Evolutionary conservation across 2,888 invertebrate species (phyloP), one percentile per base, ranked within the genome.

Genomic region (Agriopis marginaria): DNA sequence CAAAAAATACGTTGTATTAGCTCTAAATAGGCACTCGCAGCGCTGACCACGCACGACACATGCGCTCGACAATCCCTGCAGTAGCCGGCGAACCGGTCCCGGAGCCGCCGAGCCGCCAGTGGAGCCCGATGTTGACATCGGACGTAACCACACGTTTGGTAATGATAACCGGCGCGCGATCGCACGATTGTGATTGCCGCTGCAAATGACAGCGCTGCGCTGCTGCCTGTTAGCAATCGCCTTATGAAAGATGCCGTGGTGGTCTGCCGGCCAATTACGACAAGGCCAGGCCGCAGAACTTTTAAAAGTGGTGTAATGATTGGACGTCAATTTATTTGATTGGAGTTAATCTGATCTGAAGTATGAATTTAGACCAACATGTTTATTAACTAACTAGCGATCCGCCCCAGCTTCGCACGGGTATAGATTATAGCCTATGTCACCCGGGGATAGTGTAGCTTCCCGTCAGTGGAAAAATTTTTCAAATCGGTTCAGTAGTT

Each of bases 111-210:
- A 32, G 39, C 58, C 58, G 58, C 44, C 45, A 6, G 11, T 1
- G 60, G 65, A 56, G 49, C 58, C 61, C 66, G 72, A 49, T 73
- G 75, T 73, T 68, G 73, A 70, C 73, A 74, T 66, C 64, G 44
- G 44, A 73, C 63, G 65, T 66, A 70, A 73, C 64, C 65, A 70
- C 56, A 63, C 67, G 72, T 71, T 72, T 59, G 64, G 66, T 72
- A 70, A 71, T 72, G 61, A 71, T 73, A 68, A 68, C 66, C 64
- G 32, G 5, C 32, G 32, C 32, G 14, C 65, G 65, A 74, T 67
- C 74, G 68, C 60, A 72, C 70, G 65, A 73, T 72, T 65, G 65
- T 71, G 70, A 75, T 74, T 72, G 63, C 54, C 51, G 14, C 61
- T 55, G 68, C 50, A 58, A 60, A 59, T 66, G 63, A 62, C 70